phyloP scores from a whole-genome alignment of 2,797 vertebrate genomes.

The Phataginus tricuspis region DNA sequence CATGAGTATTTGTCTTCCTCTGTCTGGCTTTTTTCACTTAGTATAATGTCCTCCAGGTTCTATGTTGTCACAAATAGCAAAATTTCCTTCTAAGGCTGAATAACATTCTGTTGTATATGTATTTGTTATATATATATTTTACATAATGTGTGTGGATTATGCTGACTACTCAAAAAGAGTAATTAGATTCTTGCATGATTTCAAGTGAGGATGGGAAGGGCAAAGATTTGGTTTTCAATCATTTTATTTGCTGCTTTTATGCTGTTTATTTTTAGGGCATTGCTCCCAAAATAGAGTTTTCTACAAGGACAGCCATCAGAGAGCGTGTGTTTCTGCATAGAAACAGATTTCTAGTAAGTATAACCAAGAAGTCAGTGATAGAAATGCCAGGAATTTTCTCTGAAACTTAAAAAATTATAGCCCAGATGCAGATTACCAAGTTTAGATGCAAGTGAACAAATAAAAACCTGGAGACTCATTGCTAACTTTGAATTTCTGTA shows the following conservation, averaged over 20 bases:
- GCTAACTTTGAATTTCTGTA: constrained; percentile 26
- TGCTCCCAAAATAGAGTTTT: constrained; percentile 91
- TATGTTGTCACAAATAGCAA: neutral
- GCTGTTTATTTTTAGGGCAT: constrained; percentile 87
- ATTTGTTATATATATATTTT: neutral
- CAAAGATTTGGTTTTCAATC: constrained; percentile 30
- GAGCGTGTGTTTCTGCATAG: constrained; percentile 83
- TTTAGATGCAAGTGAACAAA: neutral
- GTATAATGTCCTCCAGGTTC: neutral
- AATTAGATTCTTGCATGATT: constrained; percentile 8
- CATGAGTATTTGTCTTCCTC: neutral
- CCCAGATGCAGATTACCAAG: neutral
- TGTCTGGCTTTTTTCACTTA: neutral
- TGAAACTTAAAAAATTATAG: neutral
- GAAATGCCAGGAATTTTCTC: neutral
- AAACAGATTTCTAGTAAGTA: constrained; percentile 82
- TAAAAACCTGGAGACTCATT: neutral
- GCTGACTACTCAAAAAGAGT: neutral
- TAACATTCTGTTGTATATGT: neutral
- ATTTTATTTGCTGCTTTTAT: constrained; percentile 53
- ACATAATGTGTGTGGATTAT: neutral
- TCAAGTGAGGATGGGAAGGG: neutral
- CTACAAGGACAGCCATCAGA: constrained; percentile 89
- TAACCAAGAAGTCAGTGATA: constrained; percentile 15
- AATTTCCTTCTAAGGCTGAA: neutral